Base-by-base conservation (phyloP, 2,888 invertebrate species). In the Limnephilus auricula region DNA sequence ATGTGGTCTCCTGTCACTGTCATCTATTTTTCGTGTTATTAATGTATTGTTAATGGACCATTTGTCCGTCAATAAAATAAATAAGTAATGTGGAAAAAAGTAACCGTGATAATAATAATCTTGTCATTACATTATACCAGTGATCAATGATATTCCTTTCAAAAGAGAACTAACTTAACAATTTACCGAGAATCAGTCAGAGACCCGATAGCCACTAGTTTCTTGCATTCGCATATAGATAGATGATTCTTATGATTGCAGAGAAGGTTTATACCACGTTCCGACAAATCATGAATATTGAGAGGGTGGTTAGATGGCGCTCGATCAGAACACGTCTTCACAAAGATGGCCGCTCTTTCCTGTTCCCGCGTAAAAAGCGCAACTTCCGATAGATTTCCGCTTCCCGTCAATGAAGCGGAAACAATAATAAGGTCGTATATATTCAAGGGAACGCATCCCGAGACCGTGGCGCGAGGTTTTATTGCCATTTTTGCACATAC, bases 401-500 rank as follows among this genome's bases (percentile, higher is more conserved):
- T 45, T n/a, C 85, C 25, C 40, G 25, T 30, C 32, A 34, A 82
- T 25, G 34, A 45, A 50, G 80, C 89, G 87, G 40, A 84, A 89
- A 65, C 65, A 65, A 95, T 95, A 95, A 95, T 95, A 93, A 93
- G 93, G 91, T 94, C 94, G 94, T 96, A 94, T 94, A 95, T 95
- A 95, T 95, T 93, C 93, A 90, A 95, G 95, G 94, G 94, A 93
- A 92, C 94, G 94, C 93, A 94, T 94, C 94, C 25, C 65, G 65
- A 25, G n/a, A 65, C 65, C 95, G 79, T 89, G 80, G 45, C 78
- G 89, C 89, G 89, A 87, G 89, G 87, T 93, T 95, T 95, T 95
- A 95, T 95, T 95, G 95, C 96, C 95, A 95, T 95, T 95, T 95
- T 95, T 95, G 95, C 95, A 95, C 95, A 95, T 95, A 92, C 92